Conservation (phyloP, 2,113 vertebrate genomes). For the Ailurus styani region DNA sequence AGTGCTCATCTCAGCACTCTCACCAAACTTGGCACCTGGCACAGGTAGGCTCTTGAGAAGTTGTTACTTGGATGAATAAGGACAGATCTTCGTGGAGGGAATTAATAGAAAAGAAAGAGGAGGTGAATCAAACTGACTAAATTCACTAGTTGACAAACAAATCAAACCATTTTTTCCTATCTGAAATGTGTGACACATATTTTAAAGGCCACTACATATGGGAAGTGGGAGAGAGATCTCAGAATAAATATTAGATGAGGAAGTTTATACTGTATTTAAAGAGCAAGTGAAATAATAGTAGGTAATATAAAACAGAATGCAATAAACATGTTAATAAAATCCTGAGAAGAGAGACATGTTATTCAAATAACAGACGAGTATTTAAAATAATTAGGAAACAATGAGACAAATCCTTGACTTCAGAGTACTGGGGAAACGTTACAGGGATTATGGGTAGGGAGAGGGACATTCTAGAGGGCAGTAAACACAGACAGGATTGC, state of each 20-base stretch:
- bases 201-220: not conserved
- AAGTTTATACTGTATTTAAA: not conserved
- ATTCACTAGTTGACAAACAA: not conserved
- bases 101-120: not conserved
- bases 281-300: not conserved
- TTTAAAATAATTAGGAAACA: not conserved
- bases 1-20: not conserved
- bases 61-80: not conserved
- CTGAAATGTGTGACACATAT: not conserved
- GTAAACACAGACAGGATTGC: not conserved
- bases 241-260: not conserved
- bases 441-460: not conserved
- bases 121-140: not conserved
- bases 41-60: not conserved
- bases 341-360: not conserved
- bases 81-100: not conserved
- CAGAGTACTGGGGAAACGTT: not conserved
- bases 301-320: not conserved
- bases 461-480: not conserved
- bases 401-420: not conserved
- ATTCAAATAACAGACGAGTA: not conserved
- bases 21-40: not conserved
- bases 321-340: not conserved
- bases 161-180: not conserved
- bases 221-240: not conserved